phyloP scores from a whole-genome alignment of 1,140 invertebrate genomes.

The Samia ricini region DNA sequence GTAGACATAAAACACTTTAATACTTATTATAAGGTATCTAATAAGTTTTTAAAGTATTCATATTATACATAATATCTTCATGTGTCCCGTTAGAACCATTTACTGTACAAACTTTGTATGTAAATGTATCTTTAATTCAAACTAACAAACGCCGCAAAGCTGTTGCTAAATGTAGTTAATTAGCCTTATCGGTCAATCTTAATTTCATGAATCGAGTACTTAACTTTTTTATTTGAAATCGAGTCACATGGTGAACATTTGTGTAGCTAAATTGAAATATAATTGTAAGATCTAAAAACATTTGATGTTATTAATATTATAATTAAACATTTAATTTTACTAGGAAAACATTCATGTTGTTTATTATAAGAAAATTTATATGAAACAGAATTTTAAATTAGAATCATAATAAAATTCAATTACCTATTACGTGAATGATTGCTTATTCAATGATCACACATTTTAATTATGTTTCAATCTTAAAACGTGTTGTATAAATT shows the following conservation, averaged over 20 bases:
- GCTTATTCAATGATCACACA: background rate
- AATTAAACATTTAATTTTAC: no score
- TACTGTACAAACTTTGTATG: background rate
- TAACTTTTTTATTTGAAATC: background rate
- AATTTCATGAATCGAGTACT: background rate
- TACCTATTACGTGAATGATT: background rate
- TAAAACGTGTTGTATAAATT: no score
- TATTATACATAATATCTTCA: no score
- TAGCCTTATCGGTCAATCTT: background rate
- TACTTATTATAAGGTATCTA: no score
- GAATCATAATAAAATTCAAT: background rate
- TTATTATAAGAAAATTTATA: background rate
- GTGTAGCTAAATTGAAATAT: background rate
- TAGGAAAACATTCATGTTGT: no score
- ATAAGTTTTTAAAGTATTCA: no score
- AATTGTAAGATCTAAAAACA: background rate
- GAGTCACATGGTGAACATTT: background rate
- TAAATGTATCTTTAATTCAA: no score
- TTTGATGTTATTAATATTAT: background rate
- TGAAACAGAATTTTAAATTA: background rate
- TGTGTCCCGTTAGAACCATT: background rate
- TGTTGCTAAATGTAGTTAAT: background rate
- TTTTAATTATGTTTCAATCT: background rate
- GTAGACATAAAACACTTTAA: no score
- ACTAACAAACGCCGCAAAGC: background rate